Evolutionary conservation across 2,113 vertebrate species (phyloP), one percentile per base, ranked within the genome.

Genomic region (Psittacara wagleri): DNA sequence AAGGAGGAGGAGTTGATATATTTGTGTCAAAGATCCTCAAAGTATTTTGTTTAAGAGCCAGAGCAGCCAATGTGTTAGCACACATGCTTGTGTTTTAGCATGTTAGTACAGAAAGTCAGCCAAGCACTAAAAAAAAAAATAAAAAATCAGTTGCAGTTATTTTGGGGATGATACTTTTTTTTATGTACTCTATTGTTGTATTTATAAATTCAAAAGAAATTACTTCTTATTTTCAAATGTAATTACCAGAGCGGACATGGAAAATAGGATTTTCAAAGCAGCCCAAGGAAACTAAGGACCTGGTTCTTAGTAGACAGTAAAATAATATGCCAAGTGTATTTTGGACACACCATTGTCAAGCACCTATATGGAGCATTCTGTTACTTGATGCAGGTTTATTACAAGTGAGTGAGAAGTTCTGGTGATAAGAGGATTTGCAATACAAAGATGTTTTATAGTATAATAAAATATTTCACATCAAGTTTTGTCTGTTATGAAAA

Each of bases 311-410:
- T 16, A 76, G 29, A 8, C 7, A 69, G 68, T 59, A 89, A 76
- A 66, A 44, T n/a, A 69, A 14, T 22, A 43, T 2, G 2, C 6
- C 0, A 0, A 49, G 74, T 41, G 33, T 17, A 13, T 43, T 67
- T 44, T 69, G 49, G 82, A 72, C 2, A 4, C 37, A 28, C 41
- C 33, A 18, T 2, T 51, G 27, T 31, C 24, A 72, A 73, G 35
- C 27, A 37, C 13, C 16, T 1, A 0, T 59, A 27, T 0, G 1
- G 10, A 75, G 10, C 12, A 15, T 61, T 91, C 25, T 80, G 39
- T 68, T 77, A 23, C 44, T 68, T 39, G 23, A 39, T 49, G 28
- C 0, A 0, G 6, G 14, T 51, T 81, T 68, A 20, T 57, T 64
- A 11, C 18, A 57, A 93, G 37, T 0, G 6, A 69, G 11, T 37